These are phyloP conservation scores for Melanerpes aurifrons DNA, from an alignment of 2,113 vertebrate species.

Conservation along the genomic window DNA sequence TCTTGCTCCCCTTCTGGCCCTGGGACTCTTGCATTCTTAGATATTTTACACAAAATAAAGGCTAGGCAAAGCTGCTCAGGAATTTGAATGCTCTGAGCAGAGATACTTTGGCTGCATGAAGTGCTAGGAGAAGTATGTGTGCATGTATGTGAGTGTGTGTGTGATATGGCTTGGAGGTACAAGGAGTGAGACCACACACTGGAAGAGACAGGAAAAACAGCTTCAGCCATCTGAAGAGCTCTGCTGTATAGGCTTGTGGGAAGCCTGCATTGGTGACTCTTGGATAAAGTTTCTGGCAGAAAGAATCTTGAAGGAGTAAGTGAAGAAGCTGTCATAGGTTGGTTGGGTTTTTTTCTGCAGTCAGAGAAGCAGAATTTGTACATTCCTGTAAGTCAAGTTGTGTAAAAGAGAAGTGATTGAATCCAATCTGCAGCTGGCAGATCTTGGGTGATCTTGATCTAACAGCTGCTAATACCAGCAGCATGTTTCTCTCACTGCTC, in stretches of 20 bases:
- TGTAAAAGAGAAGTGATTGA: background rate
- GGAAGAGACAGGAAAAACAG: background rate
- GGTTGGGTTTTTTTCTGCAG: background rate
- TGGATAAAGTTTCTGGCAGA: conserved; percentile 20
- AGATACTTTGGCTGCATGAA: background rate
- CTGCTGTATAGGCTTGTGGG: background rate
- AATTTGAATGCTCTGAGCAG: background rate
- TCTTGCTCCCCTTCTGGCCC: background rate
- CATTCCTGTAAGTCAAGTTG: background rate
- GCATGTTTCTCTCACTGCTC: background rate
- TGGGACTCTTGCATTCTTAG: background rate
- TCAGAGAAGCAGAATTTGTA: background rate
- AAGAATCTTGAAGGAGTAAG: background rate
- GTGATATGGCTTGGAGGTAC: background rate
- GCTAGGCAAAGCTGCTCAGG: background rate
- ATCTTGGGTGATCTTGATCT: background rate
- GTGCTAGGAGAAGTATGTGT: background rate
- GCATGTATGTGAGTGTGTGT: background rate
- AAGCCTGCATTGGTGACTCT: background rate
- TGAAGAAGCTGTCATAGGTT: background rate
- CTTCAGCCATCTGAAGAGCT: background rate
- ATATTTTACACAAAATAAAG: conserved; percentile 4
- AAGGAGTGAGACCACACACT: background rate
- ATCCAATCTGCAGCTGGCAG: background rate
- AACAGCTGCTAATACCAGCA: background rate